phyloP scores from a whole-genome alignment of 2,888 invertebrate species.

The Torymus auratus region DNA sequence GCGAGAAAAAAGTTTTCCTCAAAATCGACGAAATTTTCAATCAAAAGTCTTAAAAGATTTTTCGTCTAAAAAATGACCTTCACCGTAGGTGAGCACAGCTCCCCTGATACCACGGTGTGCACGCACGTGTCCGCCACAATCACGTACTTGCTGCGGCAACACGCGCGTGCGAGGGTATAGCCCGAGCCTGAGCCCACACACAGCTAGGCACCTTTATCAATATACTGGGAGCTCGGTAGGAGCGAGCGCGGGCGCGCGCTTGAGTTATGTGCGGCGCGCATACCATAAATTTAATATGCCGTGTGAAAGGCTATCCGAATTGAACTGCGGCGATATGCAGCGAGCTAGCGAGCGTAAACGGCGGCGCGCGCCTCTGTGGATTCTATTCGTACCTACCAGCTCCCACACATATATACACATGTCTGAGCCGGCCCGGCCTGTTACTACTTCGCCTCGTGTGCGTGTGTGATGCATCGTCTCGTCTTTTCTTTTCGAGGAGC shows the following conservation, averaged over 20 bases:
- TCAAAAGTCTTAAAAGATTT: no score
- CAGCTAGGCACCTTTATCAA: constrained; percentile 32
- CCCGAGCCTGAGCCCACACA: neutral
- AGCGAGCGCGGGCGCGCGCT: neutral
- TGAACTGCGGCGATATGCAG: constrained; percentile 62
- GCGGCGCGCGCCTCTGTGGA: neutral
- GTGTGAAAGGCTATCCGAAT: constrained; percentile 72
- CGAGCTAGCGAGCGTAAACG: constrained; percentile 13
- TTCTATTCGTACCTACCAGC: constrained; percentile 8
- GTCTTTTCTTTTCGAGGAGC: no score
- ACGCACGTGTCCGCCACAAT: neutral
- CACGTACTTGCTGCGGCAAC: neutral
- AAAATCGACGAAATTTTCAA: no score
- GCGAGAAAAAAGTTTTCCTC: no score
- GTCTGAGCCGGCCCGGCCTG: constrained; percentile 14
- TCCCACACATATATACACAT: no score
- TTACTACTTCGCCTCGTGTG: constrained; percentile 24
- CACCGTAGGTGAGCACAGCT: no score
- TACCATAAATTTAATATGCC: constrained; percentile 75
- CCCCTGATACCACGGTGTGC: neutral
- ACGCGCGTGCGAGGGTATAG: neutral
- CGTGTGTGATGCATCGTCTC: constrained; percentile 22
- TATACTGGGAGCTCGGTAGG: constrained; percentile 9
- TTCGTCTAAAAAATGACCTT: no score
- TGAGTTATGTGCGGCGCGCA: constrained; percentile 62